Evolutionary conservation across 64 coral and sea anemone species (phyloP).

Genomic region (Dendrophyllia cribrosa): DNA sequence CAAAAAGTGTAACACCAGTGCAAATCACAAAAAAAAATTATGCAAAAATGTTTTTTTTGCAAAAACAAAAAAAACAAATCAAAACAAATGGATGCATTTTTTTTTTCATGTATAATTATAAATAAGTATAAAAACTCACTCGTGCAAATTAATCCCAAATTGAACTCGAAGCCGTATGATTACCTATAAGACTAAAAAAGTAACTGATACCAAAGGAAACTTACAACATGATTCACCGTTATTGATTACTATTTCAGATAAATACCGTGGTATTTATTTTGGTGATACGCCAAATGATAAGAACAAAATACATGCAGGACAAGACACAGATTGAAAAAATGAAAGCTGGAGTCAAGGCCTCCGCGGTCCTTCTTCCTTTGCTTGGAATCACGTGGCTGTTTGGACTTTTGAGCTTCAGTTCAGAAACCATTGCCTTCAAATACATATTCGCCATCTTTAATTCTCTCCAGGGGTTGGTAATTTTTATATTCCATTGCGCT

Average conservation of each 20-base stretch:
- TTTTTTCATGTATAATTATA: no score
- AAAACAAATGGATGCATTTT: no score
- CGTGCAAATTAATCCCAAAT: no score
- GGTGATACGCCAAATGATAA: conserved; percentile 40
- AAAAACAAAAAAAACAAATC: no score
- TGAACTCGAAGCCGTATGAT: no score
- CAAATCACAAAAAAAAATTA: no score
- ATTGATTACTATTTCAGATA: not conserved
- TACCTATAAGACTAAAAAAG: no score
- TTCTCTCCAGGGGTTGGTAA: conserved; percentile 49
- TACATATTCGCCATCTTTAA: conserved; percentile 56
- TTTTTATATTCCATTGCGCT: conserved; percentile 56
- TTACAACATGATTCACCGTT: not conserved
- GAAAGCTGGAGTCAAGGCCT: conserved; percentile 43
- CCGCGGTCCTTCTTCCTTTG: conserved; percentile 24
- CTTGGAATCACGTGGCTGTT: conserved; percentile 60
- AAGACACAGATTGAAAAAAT: conserved; percentile 35
- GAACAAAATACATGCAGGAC: conserved; percentile 29
- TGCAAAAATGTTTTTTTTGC: no score
- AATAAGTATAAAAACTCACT: no score
- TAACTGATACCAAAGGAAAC: no score
- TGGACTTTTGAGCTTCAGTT: conserved; percentile 25
- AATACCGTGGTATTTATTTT: conserved; percentile 31
- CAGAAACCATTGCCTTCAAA: conserved; percentile 28
- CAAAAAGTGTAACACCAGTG: no score